These are phyloP conservation scores for Mythimna vitellina DNA, from an alignment of 2,888 invertebrate genomes.

Conservation along the genomic window DNA sequence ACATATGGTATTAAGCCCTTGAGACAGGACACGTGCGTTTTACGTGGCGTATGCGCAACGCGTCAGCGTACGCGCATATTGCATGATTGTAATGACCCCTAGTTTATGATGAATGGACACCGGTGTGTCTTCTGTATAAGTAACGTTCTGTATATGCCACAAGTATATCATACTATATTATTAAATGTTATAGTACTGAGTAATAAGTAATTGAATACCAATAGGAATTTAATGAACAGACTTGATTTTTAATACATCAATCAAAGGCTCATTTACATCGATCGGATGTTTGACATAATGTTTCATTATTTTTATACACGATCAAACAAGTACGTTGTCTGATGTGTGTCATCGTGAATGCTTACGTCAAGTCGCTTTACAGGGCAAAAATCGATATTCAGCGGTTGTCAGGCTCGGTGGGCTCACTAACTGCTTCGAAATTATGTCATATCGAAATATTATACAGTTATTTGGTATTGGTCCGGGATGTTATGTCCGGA, in stretches of 20 bases:
- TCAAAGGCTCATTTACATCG: constrained; percentile 18
- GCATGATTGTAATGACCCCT: constrained; percentile 23
- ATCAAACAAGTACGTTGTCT: constrained; percentile 48
- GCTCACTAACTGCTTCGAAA: not conserved
- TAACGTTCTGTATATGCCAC: not conserved
- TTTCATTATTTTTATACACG: constrained; percentile 44
- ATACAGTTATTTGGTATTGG: constrained; percentile 7
- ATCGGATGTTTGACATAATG: constrained; percentile 34
- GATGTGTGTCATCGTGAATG: constrained; percentile 34
- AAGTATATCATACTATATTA: not conserved
- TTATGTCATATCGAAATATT: constrained; percentile 4
- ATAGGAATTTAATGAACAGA: constrained; percentile 5
- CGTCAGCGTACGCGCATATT: constrained; percentile 48
- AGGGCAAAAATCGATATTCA: constrained; percentile 1
- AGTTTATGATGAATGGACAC: constrained; percentile 52
- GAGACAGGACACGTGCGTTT: constrained; percentile 58
- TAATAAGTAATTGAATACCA: not conserved
- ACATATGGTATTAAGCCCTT: constrained; percentile 34
- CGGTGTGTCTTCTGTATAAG: constrained; percentile 12
- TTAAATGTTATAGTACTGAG: not conserved
- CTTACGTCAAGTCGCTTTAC: constrained; percentile 11
- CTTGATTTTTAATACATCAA: constrained; percentile 2
- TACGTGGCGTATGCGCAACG: constrained; percentile 38
- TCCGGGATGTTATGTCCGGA: constrained; percentile 14
- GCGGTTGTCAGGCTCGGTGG: not conserved